Evolutionary conservation across 2,113 vertebrate species (phyloP).

Genomic region (Carassius auratus): DNA sequence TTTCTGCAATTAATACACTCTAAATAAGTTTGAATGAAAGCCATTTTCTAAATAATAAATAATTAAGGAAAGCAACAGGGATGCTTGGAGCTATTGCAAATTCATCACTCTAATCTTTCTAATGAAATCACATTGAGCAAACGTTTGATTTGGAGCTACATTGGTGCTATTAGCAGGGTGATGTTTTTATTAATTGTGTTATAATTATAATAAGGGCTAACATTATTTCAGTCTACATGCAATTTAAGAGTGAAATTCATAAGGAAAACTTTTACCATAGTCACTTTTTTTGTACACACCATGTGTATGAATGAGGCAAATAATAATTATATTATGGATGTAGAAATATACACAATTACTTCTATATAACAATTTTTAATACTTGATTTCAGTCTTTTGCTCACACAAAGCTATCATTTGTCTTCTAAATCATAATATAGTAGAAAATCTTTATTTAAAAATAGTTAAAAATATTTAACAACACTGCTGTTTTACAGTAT

Average conservation of each 20-base stretch:
- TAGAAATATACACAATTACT: too few species aligned
- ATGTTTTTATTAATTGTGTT: too few species aligned
- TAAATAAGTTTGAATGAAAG: slow-evolving; percentile 24
- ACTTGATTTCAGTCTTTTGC: too few species aligned
- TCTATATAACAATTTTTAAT: too few species aligned
- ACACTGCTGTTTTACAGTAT: background rate
- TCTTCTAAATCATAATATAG: too few species aligned
- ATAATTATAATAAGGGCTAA: background rate
- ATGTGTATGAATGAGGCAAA: too few species aligned
- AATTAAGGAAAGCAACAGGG: slow-evolving; percentile 19
- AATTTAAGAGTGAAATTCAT: background rate
- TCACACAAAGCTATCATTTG: too few species aligned
- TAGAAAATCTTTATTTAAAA: background rate
- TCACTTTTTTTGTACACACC: background rate
- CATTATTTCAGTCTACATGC: background rate
- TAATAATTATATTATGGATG: too few species aligned
- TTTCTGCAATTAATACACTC: slow-evolving; percentile 18
- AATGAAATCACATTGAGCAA: slow-evolving; percentile 10
- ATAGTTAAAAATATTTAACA: background rate
- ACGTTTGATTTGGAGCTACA: background rate
- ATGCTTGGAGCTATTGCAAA: background rate
- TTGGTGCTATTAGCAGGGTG: background rate
- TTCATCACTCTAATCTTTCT: background rate
- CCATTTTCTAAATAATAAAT: slow-evolving; percentile 25
- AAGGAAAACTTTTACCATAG: background rate